A percentile compares a stretch with the other conserved stretches of the same genome.
Conservation (phyloP, 2,888 invertebrate species). For the Lamellibrachia columna region DNA sequence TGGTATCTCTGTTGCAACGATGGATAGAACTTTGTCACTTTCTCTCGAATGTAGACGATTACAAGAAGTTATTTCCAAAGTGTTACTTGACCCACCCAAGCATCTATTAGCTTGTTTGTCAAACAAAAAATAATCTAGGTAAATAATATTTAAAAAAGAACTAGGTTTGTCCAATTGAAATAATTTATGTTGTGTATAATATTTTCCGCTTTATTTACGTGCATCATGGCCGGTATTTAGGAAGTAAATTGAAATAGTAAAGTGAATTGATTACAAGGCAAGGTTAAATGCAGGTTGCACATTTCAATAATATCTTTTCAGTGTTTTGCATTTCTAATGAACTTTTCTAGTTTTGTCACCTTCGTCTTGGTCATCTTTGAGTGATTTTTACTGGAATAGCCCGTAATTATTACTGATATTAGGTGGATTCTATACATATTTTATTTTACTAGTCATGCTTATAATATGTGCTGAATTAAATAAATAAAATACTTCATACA, state of each 20-base stretch:
- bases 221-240: neutral
- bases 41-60: too few relatives aligned
- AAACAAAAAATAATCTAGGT: neutral
- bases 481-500: neutral
- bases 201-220: neutral
- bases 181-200: neutral
- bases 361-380: neutral
- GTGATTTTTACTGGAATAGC: neutral
- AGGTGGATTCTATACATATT: neutral
- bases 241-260: neutral
- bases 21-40: too few relatives aligned
- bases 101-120: neutral
- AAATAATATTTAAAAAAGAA: neutral
- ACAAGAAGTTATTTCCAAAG: neutral
- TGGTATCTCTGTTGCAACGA: too few relatives aligned
- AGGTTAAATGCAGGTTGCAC: too few relatives aligned
- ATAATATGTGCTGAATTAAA: neutral
- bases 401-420: neutral
- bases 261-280: too few relatives aligned
- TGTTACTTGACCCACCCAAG: neutral
- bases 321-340: too few relatives aligned
- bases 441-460: constrained; percentile 1
- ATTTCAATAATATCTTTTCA: neutral
- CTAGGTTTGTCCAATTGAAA: neutral
- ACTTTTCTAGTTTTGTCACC: too few relatives aligned